Evolutionary conservation across 1,140 invertebrate genomes (phyloP).

Genomic region (Megathymus violae): DNA sequence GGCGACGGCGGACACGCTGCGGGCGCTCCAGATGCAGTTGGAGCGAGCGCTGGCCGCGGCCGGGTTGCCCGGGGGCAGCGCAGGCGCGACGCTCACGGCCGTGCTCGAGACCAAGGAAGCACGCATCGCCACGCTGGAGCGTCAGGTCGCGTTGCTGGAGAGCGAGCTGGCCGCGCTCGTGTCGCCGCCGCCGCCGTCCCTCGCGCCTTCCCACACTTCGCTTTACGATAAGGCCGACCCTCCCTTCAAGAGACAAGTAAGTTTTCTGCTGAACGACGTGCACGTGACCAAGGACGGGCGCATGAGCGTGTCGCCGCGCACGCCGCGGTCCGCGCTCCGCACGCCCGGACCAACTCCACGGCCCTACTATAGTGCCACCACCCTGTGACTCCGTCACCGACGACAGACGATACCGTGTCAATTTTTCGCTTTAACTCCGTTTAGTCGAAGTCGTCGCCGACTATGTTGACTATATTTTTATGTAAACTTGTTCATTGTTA

Average conservation of each 20-base stretch:
- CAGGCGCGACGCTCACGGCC: too few species aligned
- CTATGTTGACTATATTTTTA: conserved; percentile 74
- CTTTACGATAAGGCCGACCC: conserved; percentile 86
- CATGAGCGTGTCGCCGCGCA: conserved; percentile 68
- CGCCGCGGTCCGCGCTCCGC: conserved; percentile 44
- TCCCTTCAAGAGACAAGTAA: conserved; percentile 91
- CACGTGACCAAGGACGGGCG: conserved; percentile 88
- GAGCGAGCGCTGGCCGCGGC: too few species aligned
- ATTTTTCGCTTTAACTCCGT: conserved; percentile 76
- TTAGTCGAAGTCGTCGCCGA: conserved; percentile 64
- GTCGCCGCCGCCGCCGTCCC: conserved; percentile 80
- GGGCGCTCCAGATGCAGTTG: too few species aligned
- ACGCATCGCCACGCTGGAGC: too few species aligned
- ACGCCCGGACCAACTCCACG: conserved; percentile 46
- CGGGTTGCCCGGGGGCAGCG: too few species aligned
- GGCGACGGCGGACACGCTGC: too few species aligned
- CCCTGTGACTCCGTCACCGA: conserved; percentile 65
- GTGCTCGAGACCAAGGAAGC: too few species aligned
- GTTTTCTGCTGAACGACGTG: conserved; percentile 91
- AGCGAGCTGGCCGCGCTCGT: too few species aligned
- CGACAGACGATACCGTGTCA: conserved; percentile 67
- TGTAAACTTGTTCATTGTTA: conserved; percentile 79
- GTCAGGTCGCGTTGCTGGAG: too few species aligned
- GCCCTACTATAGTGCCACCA: conserved; percentile 72
- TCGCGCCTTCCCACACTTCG: conserved; percentile 83